These are phyloP conservation scores for Sebastes jordani DNA, from an alignment of 2,797 vertebrate species.

Conservation along the genomic window DNA sequence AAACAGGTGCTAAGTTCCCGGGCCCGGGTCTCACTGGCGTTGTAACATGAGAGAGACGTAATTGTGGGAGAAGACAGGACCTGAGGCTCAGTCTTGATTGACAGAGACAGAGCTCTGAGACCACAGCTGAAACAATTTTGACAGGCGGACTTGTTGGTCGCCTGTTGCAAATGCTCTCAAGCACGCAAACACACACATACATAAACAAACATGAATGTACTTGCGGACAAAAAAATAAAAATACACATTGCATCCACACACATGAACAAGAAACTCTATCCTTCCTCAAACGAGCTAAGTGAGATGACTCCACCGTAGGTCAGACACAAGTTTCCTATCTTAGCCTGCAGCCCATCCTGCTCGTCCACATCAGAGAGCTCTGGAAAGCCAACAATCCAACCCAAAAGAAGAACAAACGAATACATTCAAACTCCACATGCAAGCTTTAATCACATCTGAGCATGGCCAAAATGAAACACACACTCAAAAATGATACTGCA, in stretches of 20 bases:
- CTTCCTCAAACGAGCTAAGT: conserved; percentile 48
- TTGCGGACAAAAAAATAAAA: conserved; percentile 29
- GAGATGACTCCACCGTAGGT: conserved; percentile 26
- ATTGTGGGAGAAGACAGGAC: conserved; percentile 35
- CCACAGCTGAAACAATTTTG: conserved; percentile 76
- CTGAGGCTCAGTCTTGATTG: conserved; percentile 59
- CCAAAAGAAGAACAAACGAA: conserved; percentile 35
- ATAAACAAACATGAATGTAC: conserved; percentile 38
- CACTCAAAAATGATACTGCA: not conserved
- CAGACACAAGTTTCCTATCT: conserved; percentile 48
- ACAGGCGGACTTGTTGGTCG: conserved; percentile 39
- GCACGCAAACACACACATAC: conserved; percentile 22
- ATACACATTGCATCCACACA: conserved; percentile 29
- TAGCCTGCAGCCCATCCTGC: conserved; percentile 20
- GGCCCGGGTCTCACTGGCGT: not conserved
- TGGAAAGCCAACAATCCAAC: not conserved
- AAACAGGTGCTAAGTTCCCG: conserved; percentile 46
- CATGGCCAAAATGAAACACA: conserved; percentile 1
- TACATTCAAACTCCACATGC: not conserved
- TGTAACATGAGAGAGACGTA: conserved; percentile 3
- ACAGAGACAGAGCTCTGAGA: conserved; percentile 62
- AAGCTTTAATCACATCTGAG: conserved; percentile 8
- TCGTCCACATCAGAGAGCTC: conserved; percentile 22
- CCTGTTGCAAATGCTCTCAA: conserved; percentile 36
- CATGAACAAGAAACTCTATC: conserved; percentile 53